A percentile compares a stretch with the other conserved stretches of the same genome.
Evolutionary conservation across 2,113 vertebrate species (phyloP).

Genomic region (Phaethon lepturus): DNA sequence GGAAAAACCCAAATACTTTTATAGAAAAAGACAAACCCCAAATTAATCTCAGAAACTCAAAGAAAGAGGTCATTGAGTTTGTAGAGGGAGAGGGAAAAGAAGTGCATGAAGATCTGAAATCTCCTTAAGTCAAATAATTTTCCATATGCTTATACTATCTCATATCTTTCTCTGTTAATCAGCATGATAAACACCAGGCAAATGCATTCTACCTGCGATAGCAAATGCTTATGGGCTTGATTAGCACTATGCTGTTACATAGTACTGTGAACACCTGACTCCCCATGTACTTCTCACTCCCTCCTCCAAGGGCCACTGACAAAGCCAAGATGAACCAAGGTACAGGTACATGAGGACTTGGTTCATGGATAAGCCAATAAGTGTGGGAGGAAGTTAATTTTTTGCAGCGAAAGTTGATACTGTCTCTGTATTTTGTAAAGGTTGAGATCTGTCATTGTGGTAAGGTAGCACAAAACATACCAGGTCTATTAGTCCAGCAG

Average conservation of each 20-base stretch:
- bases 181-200: neutral
- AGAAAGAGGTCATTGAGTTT: neutral
- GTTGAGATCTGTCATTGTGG: neutral
- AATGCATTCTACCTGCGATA: neutral
- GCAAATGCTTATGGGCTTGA: neutral
- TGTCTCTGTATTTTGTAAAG: neutral
- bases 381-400: neutral
- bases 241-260: accelerated
- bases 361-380: neutral
- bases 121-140: neutral
- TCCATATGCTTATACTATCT: neutral
- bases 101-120: neutral
- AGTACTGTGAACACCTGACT: neutral
- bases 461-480: neutral
- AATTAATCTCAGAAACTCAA: neutral
- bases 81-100: neutral
- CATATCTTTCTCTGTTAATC: neutral
- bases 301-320: neutral
- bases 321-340: neutral
- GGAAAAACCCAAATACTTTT: neutral
- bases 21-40: neutral
- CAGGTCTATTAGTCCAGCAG: neutral
- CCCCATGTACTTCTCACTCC: neutral
- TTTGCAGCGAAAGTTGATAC: neutral
- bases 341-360: neutral